Base-by-base conservation (phyloP, 2,888 invertebrate species). In the Apodemia mormo region DNA sequence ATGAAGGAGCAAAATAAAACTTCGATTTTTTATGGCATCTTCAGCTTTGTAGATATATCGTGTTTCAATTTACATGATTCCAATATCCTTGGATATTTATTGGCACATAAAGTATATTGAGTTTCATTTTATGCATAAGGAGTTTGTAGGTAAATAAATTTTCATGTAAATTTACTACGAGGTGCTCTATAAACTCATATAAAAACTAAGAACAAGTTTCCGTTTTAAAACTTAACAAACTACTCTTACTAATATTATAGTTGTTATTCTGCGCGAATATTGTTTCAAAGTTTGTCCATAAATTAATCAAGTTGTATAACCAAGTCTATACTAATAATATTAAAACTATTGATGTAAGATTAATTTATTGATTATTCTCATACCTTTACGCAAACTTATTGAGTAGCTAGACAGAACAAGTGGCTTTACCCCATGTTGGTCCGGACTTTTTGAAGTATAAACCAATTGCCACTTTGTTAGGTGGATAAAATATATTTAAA, bases 31-130 rank as follows among this genome's bases (percentile, higher is more conserved):
- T 56, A 56, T 22, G 9, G 56, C 56, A 29, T 58, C 58, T 10
- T 29, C 29, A 58, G 58, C 29, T 30, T 58, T 58, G 29, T 56
- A 6, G 58, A 40, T 40, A 61, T 33, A 37, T 68, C 73, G 66
- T 61, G 68, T 71, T 67, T 68, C 66, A 71, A 70, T 74, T 74
- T 72, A 70, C 67, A 66, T 49, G 61, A 61, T 72, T 69, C 66
- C 70, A 71, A 71, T 74, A 71, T 58, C 65, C 70, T 74, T 67
- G 61, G 12, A 49, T 37, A 45, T 72, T 70, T 71, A 72, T 68
- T 66, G 56, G 37, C 14, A 56, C 56, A 49, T 71, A 70, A 61
- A 67, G 58, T 14, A 67, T 68, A 70, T 69, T 56, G 49, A 49
- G 29, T 29, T 54, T 56, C 22, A 52, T 49, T 58, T 30, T 14